Evolutionary conservation across 1,140 invertebrate genomes (phyloP), one percentile per base, ranked within the genome.

Genomic region (Procambarus virginalis): DNA sequence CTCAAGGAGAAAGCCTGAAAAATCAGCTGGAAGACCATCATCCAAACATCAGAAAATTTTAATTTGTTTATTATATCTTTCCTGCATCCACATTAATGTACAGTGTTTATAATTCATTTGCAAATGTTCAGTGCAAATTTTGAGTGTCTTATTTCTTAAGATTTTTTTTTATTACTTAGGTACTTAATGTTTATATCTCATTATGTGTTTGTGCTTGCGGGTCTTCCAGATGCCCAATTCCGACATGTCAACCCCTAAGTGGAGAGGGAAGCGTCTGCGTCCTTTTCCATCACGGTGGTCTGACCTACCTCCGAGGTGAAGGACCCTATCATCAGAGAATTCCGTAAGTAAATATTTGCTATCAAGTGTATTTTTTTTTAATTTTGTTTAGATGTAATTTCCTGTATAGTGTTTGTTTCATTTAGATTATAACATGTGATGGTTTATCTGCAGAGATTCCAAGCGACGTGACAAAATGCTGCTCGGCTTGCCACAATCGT

Each of bases 401-500:
- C 34, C 34, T 34, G 34, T 34, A 34, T 34, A 34, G 34, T 34
- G 34, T 34, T 34, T 34, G n/a, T 34, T 34, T 34, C 1, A 34
- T 34, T 34, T 34, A 34, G 34, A 34, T 34, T 34, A 34, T 34
- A 34, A 34, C 34, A 34, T 34, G 34, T 34, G 34, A 34, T 34
- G 34, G 34, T 34, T 34, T 34, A 34, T 48, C 58, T 17, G 22
- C 94, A 97, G 97, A 98, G 94, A 97, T 99, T 93, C 97, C 97
- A 22, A 95, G 95, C 86, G 97, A 97, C 80, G 95, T 97, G 8
- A 97, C 96, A 60, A 98, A 98, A 93, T 99, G 98, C 93, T 99
- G 98, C 93, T 97, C 98, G 34, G 97, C 97, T 0, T 99, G 98
- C 94, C 97, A 98, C 94, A 99, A 98, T 94, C 95, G 98, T 68